phyloP scores from a whole-genome alignment of 2,113 vertebrate genomes.

The Syrmaticus mikado region DNA sequence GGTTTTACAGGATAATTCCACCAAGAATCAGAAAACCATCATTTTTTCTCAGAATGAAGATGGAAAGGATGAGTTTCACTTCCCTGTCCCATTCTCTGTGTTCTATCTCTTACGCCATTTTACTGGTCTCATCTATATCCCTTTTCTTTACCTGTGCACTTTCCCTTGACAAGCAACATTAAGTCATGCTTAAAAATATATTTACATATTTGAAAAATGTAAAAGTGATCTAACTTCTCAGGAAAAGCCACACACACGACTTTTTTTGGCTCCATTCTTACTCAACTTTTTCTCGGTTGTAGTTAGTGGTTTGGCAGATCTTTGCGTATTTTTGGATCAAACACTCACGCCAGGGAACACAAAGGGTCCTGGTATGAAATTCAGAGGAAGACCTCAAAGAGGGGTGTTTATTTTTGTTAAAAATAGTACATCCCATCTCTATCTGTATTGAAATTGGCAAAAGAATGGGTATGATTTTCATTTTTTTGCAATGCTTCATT shows the following conservation, averaged over 20 bases:
- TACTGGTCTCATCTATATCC: neutral
- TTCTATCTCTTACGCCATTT: neutral
- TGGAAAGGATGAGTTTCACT: neutral
- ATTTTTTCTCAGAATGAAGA: slow-evolving; percentile 13
- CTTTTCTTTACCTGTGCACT: neutral
- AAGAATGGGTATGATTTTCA: slow-evolving; percentile 82
- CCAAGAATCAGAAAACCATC: neutral
- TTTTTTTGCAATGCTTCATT: slow-evolving; percentile 75
- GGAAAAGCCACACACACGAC: slow-evolving; percentile 58
- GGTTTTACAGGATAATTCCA: slow-evolving; percentile 33
- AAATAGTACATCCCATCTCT: slow-evolving; percentile 81
- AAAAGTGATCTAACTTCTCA: slow-evolving; percentile 61
- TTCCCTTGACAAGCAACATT: neutral
- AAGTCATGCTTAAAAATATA: slow-evolving; percentile 43
- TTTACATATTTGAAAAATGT: slow-evolving; percentile 48
- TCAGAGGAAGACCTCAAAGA: slow-evolving; percentile 81
- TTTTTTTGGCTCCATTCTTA: slow-evolving; percentile 66
- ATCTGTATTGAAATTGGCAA: slow-evolving; percentile 82
- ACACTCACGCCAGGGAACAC: slow-evolving; percentile 76
- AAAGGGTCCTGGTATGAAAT: slow-evolving; percentile 80
- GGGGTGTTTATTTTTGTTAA: slow-evolving; percentile 82
- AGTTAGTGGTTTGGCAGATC: slow-evolving; percentile 83
- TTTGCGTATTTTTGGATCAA: slow-evolving; percentile 81
- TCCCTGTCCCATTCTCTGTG: neutral
- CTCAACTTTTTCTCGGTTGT: slow-evolving; percentile 69